Conservation (phyloP, 2,888 invertebrate genomes). For the Leptinotarsa haldemani region DNA sequence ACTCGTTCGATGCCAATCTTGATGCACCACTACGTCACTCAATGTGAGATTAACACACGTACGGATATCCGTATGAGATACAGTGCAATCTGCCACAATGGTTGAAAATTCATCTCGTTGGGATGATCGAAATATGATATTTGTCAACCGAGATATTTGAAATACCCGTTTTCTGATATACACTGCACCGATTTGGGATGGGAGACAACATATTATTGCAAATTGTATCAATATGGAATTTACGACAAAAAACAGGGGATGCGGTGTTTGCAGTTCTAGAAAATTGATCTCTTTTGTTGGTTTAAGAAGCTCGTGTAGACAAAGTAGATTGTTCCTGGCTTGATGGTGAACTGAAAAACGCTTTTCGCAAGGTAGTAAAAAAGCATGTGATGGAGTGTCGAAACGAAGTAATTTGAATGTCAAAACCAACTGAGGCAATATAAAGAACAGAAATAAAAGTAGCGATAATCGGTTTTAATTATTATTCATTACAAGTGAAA, state of each 20-base stretch:
- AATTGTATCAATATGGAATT: constrained; percentile 2
- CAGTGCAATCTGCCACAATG: constrained; percentile 18
- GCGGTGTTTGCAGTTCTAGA: not conserved
- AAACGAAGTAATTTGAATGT: too few relatives aligned
- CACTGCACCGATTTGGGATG: not conserved
- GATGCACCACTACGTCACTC: not conserved
- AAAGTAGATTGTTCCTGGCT: not conserved
- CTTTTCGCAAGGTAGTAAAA: too few relatives aligned
- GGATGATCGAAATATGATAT: constrained; percentile 19
- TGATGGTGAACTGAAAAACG: not conserved
- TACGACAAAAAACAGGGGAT: not conserved
- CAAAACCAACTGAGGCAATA: too few relatives aligned
- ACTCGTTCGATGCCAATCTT: constrained; percentile 16
- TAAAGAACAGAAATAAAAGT: too few relatives aligned
- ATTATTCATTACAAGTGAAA: too few relatives aligned
- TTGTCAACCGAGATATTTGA: constrained; percentile 13
- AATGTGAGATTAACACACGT: constrained; percentile 17
- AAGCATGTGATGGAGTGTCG: too few relatives aligned
- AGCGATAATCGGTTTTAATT: too few relatives aligned
- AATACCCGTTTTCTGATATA: not conserved
- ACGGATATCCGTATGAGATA: constrained; percentile 11
- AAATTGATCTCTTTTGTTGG: not conserved
- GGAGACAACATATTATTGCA: constrained; percentile 3
- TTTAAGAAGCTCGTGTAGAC: not conserved
- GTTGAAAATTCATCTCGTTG: constrained; percentile 19